Base-by-base conservation (phyloP, 1,140 invertebrate species). In the Drosophila melanica region DNA sequence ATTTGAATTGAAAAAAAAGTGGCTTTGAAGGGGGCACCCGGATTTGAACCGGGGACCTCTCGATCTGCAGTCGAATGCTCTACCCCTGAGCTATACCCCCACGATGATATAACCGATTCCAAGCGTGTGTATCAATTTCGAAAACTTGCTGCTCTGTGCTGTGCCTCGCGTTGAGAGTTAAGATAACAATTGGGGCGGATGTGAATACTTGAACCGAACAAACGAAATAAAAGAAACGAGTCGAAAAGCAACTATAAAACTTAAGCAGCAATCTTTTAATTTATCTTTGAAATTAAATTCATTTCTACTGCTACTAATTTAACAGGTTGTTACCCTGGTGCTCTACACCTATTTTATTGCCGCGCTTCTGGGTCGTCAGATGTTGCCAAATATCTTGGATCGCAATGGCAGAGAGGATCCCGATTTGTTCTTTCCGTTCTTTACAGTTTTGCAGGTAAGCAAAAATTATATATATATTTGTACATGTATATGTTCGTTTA, bases 21-120 rank as follows among this genome's bases (percentile, higher is more conserved):
- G 14, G 1, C n/a, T 14, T 37, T 14, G 0, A 44, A 97, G 96
- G 96, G 96, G 96, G 95, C 96, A 97, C 95, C 96, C 96, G 96
- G 96, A 95, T 95, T 97, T 96, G 96, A 97, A 97, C 96, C 96
- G 94, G 95, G 95, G 96, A 97, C 96, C 96, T 96, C 95, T 96
- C 96, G 96, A 97, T 97, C 95, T 96, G 95, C 95, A 96, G 95
- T 96, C 95, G 95, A 96, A 96, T 96, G 96, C 96, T 96, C 95
- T 96, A 96, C 96, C 96, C 95, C 95, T 96, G 95, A 96, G 96
- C 96, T 96, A 96, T 96, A 96, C 94, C 95, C 95, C 95, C 95
- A 67, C 20, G 14, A 14, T 70, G 60, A 48, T 33, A 55, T 48
- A 33, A 10, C 2, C 20, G 5, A 39, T 35, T 37, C 50, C 16